Conservation (phyloP, 2,113 vertebrate genomes). For the Rhagologus leucostigma region DNA sequence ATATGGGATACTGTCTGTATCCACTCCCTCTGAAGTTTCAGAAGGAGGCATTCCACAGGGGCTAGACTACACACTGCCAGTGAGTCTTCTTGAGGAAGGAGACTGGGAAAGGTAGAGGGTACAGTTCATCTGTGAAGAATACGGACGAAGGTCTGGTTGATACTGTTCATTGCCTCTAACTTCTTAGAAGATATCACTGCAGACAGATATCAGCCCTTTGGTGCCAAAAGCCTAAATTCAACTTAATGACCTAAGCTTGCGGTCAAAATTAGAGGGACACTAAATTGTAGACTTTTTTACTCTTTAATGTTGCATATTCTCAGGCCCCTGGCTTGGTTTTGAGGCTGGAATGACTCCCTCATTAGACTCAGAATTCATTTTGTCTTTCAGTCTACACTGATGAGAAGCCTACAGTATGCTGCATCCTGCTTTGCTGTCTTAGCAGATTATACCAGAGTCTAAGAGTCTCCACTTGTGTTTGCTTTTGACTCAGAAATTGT, state of each 20-base stretch:
- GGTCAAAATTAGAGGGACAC: background rate
- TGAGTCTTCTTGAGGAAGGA: background rate
- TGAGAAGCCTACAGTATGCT: background rate
- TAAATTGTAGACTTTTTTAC: background rate
- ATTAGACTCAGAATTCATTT: background rate
- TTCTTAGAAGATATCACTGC: background rate
- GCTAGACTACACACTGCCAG: background rate
- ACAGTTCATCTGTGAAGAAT: background rate
- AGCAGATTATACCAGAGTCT: background rate
- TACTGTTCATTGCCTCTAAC: background rate
- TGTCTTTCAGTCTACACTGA: background rate
- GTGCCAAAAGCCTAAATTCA: background rate
- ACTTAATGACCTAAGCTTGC: background rate
- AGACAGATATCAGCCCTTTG: background rate
- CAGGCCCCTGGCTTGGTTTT: background rate
- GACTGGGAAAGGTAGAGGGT: background rate
- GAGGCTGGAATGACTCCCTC: background rate
- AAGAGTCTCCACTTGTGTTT: background rate
- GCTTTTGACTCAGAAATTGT: background rate
- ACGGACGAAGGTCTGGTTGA: background rate
- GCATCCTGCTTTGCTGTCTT: background rate
- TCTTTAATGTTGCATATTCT: background rate
- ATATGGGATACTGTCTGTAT: background rate
- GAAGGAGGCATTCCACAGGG: background rate
- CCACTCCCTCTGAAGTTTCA: background rate